Conservation (phyloP, 2,888 invertebrate species). For the Epinotia ramella region DNA sequence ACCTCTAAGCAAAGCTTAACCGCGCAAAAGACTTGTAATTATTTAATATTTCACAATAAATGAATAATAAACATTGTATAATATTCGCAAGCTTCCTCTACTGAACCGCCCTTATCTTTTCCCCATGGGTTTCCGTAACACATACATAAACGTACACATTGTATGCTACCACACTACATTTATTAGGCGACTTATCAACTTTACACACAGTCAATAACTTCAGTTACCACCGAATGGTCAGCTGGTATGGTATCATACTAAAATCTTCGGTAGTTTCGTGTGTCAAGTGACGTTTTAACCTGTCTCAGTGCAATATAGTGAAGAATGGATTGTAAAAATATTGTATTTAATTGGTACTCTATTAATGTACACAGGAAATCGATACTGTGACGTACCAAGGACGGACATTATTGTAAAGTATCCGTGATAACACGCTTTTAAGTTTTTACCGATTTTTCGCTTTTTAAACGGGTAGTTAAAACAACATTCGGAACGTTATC, state of each 20-base stretch:
- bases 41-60: neutral
- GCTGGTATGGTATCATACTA: conserved; percentile 26
- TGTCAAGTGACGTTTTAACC: neutral
- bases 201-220: conserved; percentile 68
- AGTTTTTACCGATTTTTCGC: neutral
- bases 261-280: neutral
- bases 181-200: conserved; percentile 70
- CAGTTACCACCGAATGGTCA: conserved; percentile 59
- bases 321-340: neutral
- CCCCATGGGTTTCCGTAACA: conserved; percentile 63
- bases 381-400: conserved; percentile 32
- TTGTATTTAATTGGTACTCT: conserved; percentile 10
- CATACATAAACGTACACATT: conserved; percentile 55
- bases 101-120: conserved; percentile 52
- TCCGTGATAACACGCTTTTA: neutral
- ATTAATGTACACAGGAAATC: conserved; percentile 29
- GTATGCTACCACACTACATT: conserved; percentile 54
- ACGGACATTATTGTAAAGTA: conserved; percentile 3
- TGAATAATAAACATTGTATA: conserved; percentile 24
- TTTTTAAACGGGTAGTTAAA: conserved; percentile 7
- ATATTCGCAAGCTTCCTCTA: conserved; percentile 51
- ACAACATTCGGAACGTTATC: conserved; percentile 11
- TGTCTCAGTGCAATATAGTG: neutral
- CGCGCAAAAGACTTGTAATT: neutral
- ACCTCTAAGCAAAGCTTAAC: too few species aligned